phyloP scores from a whole-genome alignment of 2,888 invertebrate species.

The Tuta absoluta region DNA sequence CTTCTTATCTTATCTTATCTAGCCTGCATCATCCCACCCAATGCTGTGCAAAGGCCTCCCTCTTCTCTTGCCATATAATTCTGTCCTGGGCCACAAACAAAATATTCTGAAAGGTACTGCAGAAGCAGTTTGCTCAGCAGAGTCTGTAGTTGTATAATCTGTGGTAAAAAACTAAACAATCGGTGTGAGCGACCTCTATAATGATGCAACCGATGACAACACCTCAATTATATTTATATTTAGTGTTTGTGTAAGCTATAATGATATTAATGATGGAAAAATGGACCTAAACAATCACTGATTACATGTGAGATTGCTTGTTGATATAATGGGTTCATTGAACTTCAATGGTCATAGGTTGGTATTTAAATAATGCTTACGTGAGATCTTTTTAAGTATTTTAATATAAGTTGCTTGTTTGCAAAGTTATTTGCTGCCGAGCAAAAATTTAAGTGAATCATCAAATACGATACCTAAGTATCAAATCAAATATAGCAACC shows the following conservation, averaged over 20 bases:
- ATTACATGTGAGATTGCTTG: not conserved
- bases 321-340: conserved; percentile 5
- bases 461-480: no score
- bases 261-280: conserved; percentile 20
- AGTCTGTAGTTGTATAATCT: not conserved
- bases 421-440: not conserved
- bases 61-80: not conserved
- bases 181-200: conserved; percentile 43
- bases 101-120: no score
- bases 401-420: not conserved
- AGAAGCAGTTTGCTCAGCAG: not conserved
- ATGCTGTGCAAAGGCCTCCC: no score
- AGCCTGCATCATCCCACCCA: no score
- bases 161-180: conserved; percentile 33
- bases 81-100: no score
- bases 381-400: not conserved
- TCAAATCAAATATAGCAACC: no score
- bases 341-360: conserved; percentile 13
- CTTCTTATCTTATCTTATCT: no score
- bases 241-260: conserved; percentile 15
- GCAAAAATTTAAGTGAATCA: not conserved
- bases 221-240: conserved; percentile 21
- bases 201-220: conserved; percentile 41
- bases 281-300: conserved; percentile 15
- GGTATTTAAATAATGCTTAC: not conserved